phyloP scores from a whole-genome alignment of 2,888 invertebrate genomes.

The Apotomis betuletana region DNA sequence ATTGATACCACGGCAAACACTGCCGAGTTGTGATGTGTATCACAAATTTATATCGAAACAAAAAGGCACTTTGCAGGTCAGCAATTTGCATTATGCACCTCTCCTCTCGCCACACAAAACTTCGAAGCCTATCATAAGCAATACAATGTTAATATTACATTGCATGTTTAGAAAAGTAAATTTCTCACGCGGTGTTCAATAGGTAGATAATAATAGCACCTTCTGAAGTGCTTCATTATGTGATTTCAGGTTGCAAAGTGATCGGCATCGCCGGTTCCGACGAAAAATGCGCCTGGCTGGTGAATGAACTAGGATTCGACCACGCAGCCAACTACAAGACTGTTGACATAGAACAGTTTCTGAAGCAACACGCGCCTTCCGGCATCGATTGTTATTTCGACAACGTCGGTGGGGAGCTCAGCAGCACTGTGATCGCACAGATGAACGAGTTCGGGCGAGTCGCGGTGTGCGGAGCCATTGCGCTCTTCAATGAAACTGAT shows the following conservation, averaged over 20 bases:
- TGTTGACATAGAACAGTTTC: slow-evolving; percentile 74
- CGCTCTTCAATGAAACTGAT: slow-evolving; percentile 83
- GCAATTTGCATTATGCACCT: too few relatives aligned
- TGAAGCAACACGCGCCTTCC: slow-evolving; percentile 86
- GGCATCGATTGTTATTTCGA: slow-evolving; percentile 91
- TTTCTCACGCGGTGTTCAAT: too few relatives aligned
- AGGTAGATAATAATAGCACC: too few relatives aligned
- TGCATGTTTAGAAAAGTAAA: too few relatives aligned
- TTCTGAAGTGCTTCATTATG: background rate
- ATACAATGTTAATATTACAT: too few relatives aligned
- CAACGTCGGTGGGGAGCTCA: slow-evolving; percentile 88
- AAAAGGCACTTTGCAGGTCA: too few relatives aligned
- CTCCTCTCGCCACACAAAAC: too few relatives aligned
- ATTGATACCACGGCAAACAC: too few relatives aligned
- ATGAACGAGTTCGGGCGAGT: slow-evolving; percentile 86
- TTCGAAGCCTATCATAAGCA: too few relatives aligned
- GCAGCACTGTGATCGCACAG: slow-evolving; percentile 82
- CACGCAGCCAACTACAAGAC: slow-evolving; percentile 89
- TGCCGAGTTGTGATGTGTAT: too few relatives aligned
- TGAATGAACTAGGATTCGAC: slow-evolving; percentile 86
- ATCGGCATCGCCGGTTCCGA: slow-evolving; percentile 89
- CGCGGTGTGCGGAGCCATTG: slow-evolving; percentile 86
- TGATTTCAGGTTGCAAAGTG: slow-evolving; percentile 83
- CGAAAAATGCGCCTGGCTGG: slow-evolving; percentile 87
- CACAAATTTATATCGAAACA: too few relatives aligned